Conservation (phyloP, 1,140 invertebrate species). For the Gyrodactylus salaris region DNA sequence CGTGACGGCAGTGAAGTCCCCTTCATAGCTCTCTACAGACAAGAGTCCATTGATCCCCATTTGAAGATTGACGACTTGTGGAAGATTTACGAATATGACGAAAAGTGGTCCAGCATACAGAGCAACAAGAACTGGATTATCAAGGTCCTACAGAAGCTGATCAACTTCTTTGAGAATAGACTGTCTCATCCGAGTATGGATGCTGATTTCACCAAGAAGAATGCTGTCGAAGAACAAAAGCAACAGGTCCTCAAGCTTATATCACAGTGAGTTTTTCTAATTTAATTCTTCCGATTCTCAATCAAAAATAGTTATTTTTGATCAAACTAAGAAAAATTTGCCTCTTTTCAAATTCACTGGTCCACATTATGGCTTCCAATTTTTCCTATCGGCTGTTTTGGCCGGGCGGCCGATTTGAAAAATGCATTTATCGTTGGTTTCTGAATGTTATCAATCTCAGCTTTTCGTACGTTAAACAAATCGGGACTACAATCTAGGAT, state of each 20-base stretch:
- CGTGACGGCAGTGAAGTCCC: conserved; percentile 30
- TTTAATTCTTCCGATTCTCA: too few species aligned
- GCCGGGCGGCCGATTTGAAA: too few species aligned
- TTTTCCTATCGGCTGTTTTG: too few species aligned
- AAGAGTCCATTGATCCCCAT: conserved; percentile 29
- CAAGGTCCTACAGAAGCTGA: background rate
- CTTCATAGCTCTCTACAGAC: conserved; percentile 89
- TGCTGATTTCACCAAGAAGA: background rate
- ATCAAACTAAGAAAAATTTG: too few species aligned
- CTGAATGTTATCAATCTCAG: too few species aligned
- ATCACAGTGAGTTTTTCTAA: background rate
- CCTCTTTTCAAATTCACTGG: too few species aligned
- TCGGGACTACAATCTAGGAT: too few species aligned
- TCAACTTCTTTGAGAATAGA: background rate
- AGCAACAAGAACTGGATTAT: background rate
- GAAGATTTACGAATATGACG: conserved; percentile 2
- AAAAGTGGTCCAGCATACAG: conserved; percentile 4
- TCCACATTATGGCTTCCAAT: too few species aligned
- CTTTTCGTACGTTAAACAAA: too few species aligned
- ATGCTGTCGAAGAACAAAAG: background rate
- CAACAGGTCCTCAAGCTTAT: background rate
- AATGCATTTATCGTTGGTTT: too few species aligned
- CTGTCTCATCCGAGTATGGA: background rate
- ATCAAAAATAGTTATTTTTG: too few species aligned
- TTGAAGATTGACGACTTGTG: conserved; percentile 9